A percentile compares a stretch with the other conserved stretches of the same genome.
phyloP scores from a whole-genome alignment of 1,140 invertebrate species.

The Dendroctonus ponderosae region DNA sequence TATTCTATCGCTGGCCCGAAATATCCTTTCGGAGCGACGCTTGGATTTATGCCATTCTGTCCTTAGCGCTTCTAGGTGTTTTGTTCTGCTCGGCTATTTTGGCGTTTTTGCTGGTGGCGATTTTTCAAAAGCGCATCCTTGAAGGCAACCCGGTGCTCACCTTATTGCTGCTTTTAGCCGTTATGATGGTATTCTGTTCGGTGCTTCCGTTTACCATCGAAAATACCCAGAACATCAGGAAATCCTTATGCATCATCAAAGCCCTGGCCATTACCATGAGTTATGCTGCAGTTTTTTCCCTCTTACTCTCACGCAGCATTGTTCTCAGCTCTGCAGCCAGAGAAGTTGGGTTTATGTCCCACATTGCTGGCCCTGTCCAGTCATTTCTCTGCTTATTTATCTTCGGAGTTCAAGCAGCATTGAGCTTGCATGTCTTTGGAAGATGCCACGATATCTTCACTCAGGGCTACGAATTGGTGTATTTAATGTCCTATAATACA shows the following conservation, averaged over 20 bases:
- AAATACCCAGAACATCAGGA: slow-evolving; percentile 31
- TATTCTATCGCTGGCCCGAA: too few species aligned
- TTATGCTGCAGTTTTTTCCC: slow-evolving; percentile 58
- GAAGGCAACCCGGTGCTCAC: slow-evolving; percentile 56
- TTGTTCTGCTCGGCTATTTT: slow-evolving; percentile 54
- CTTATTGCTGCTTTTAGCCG: slow-evolving; percentile 51
- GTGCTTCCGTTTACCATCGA: slow-evolving; percentile 59
- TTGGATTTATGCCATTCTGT: slow-evolving; percentile 55
- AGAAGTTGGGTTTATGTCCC: slow-evolving; percentile 60
- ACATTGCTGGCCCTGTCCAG: slow-evolving; percentile 61
- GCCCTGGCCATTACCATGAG: slow-evolving; percentile 53
- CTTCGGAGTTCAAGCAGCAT: slow-evolving; percentile 56
- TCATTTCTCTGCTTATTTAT: slow-evolving; percentile 59
- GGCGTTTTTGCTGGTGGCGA: slow-evolving; percentile 52
- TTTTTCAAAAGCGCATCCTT: slow-evolving; percentile 52
- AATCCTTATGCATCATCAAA: slow-evolving; percentile 39
- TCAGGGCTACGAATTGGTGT: slow-evolving; percentile 50
- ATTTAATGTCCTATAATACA: slow-evolving; percentile 56
- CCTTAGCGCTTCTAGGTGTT: slow-evolving; percentile 53
- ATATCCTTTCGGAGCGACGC: slow-evolving; percentile 49
- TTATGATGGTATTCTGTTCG: slow-evolving; percentile 56
- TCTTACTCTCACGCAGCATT: slow-evolving; percentile 58
- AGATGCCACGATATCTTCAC: slow-evolving; percentile 51
- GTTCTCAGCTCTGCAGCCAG: slow-evolving; percentile 59
- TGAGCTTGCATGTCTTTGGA: slow-evolving; percentile 53